phyloP scores from a whole-genome alignment of 2,113 vertebrate genomes.

The Falco punctatus region DNA sequence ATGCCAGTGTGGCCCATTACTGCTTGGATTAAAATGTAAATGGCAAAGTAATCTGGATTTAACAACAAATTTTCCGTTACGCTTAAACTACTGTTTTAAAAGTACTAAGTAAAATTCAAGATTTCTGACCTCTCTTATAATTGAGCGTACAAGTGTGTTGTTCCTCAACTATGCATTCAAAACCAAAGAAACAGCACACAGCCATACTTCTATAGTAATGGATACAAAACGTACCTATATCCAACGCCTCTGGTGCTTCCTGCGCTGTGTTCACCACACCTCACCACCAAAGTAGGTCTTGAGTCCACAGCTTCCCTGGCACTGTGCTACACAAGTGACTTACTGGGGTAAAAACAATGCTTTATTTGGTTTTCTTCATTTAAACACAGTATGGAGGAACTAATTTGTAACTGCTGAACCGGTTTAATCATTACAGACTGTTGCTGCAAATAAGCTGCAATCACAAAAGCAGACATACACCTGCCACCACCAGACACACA shows the following conservation, averaged over 20 bases:
- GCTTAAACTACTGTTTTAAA: not conserved
- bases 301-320: not conserved
- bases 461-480: not conserved
- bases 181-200: accelerated
- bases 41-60: not conserved
- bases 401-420: not conserved
- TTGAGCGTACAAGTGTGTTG: accelerated
- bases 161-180: not conserved
- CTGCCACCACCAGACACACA: not conserved
- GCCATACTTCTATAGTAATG: accelerated
- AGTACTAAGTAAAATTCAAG: not conserved
- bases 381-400: not conserved
- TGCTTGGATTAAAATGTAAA: not conserved
- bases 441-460: not conserved
- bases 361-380: not conserved
- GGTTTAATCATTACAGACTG: not conserved
- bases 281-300: not conserved
- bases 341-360: not conserved
- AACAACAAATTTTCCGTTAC: not conserved
- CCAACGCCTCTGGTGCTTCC: not conserved
- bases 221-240: accelerated
- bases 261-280: accelerated
- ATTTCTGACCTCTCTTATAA: not conserved
- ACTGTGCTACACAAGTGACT: not conserved
- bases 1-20: not conserved